Base-by-base conservation (phyloP, 2,797 vertebrate species). In the Emydoidea blandingii region DNA sequence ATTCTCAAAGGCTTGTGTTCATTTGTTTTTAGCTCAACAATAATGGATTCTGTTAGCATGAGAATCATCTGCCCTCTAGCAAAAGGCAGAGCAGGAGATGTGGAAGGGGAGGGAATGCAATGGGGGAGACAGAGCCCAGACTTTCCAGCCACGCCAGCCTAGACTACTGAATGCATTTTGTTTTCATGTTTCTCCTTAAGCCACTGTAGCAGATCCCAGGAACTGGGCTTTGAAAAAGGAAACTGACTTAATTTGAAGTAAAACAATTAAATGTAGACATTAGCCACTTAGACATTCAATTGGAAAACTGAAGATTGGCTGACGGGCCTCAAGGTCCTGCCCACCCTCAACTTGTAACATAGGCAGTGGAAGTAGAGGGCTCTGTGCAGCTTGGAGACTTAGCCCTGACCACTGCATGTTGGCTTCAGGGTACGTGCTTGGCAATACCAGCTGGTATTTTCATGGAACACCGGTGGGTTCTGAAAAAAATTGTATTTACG, bases 401-500 rank as follows among this genome's bases (percentile, higher is more conserved):
- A 72, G 19, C 1, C 3, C 15, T 23, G 23, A 85, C 25, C 89
- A 11, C 0, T 76, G 84, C 79, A 86, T 21, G 0, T 25, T 86
- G 74, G 41, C 65, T 92, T 79, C 74, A 72, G 72, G 94, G 76
- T 81, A 90, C 1, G 0, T 78, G 85, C 86, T 95, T 95, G 92
- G 90, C 93, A 94, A 87, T 12, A 3, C 72, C 41, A 27, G 82
- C 74, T 31, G 90, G 79, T 27, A 85, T 88, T 94, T 94, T 57
- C 89, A 92, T 8, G 37, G 62, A 95, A 83, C 91, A 88, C 56
- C 29, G 27, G 65, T 52, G 49, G 76, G 68, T 90, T 95, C 86
- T 87, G 85, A 90, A 93, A 93, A 88, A 88, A 94, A 92, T 5
- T 82, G 83, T 12, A 62, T 88, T 85, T 81, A 50, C 83, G 72